phyloP scores from a whole-genome alignment of 2,888 invertebrate species.

The Epinotia brunnichana region DNA sequence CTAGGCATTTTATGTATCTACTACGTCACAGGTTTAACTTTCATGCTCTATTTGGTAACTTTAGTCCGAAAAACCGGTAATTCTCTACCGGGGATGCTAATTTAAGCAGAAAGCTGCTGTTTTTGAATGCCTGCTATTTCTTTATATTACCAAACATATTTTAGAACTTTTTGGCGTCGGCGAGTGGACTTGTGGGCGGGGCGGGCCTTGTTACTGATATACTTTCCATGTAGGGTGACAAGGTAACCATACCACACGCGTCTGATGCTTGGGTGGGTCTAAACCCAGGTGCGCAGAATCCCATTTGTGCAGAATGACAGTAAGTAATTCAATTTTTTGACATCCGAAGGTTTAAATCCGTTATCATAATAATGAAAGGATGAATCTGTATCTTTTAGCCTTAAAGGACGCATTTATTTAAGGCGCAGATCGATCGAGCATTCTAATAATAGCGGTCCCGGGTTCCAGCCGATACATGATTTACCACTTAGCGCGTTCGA shows the following conservation, averaged over 20 bases:
- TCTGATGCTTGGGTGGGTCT: too few species aligned
- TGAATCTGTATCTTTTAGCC: conserved; percentile 6
- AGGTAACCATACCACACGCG: too few species aligned
- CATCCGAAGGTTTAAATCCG: background rate
- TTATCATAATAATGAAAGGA: conserved; percentile 12
- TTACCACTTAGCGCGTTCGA: conserved; percentile 5
- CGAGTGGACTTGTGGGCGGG: too few species aligned
- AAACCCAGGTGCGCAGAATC: too few species aligned
- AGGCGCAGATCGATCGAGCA: conserved; percentile 19
- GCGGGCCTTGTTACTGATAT: too few species aligned
- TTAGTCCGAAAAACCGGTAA: conserved; percentile 3
- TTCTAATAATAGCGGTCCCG: conserved; percentile 23
- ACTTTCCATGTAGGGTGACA: too few species aligned
- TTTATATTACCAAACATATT: too few species aligned
- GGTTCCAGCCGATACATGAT: conserved; percentile 26
- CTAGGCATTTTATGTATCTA: background rate
- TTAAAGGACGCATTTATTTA: conserved; percentile 26
- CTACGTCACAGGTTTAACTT: conserved; percentile 16
- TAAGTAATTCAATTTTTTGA: background rate
- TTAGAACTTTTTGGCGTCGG: too few species aligned
- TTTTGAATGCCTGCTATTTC: conserved; percentile 12
- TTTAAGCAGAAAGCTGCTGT: background rate
- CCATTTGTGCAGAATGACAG: too few species aligned
- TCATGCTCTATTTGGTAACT: conserved; percentile 18
- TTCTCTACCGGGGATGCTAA: conserved; percentile 6